These are phyloP conservation scores for Drosophila orena DNA, from an alignment of 1,140 invertebrate genomes.

Conservation along the genomic window DNA sequence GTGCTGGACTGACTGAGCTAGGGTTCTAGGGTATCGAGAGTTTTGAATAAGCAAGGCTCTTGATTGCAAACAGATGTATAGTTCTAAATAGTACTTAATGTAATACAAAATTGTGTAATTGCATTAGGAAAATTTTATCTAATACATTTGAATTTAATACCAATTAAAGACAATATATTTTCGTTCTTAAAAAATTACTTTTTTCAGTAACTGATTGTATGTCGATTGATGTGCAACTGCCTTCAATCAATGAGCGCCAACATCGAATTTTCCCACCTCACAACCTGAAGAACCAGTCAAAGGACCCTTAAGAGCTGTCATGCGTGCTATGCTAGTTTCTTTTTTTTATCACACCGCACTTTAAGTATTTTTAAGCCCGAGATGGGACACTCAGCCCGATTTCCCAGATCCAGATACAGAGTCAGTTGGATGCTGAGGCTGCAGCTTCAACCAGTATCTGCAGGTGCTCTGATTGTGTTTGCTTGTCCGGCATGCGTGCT, in stretches of 20 bases:
- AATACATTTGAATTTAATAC: too few species aligned
- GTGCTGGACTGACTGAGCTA: conserved; percentile 9
- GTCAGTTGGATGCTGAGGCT: conserved; percentile 4
- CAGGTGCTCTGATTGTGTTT: conserved; percentile 70
- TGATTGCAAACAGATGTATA: neutral
- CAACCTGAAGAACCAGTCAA: neutral
- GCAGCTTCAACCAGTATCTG: conserved; percentile 8
- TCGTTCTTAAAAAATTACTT: too few species aligned
- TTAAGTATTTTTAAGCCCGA: conserved; percentile 28
- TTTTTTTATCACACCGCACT: conserved; percentile 49
- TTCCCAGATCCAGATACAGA: neutral
- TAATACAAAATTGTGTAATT: too few species aligned
- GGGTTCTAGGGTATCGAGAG: conserved; percentile 26
- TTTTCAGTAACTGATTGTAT: too few species aligned
- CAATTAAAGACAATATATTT: too few species aligned
- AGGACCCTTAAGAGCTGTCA: conserved; percentile 5
- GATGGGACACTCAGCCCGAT: neutral
- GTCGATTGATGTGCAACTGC: neutral
- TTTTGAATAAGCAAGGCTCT: neutral
- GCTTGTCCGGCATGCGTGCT: conserved; percentile 66
- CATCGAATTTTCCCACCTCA: neutral
- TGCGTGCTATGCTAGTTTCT: conserved; percentile 22
- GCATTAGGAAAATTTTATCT: too few species aligned
- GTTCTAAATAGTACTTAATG: neutral
- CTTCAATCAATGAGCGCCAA: neutral